A percentile compares a stretch with the other conserved stretches of the same genome.
Evolutionary conservation across 2,113 vertebrate species (phyloP).

Genomic region (Dasyornis broadbenti): DNA sequence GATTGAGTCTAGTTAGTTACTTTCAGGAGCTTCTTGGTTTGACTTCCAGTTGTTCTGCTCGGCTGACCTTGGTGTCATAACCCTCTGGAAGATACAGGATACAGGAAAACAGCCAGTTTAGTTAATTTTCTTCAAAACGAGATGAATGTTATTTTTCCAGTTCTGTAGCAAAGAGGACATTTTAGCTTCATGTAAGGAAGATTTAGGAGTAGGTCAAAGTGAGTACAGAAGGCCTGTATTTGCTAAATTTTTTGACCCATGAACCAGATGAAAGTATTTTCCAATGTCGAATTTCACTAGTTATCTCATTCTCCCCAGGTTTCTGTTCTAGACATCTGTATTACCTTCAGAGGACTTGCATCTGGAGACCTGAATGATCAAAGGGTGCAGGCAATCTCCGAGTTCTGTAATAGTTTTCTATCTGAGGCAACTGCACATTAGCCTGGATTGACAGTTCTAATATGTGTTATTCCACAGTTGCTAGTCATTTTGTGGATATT

Average conservation of each 20-base stretch:
- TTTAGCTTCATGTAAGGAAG: not conserved
- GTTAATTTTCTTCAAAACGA: not conserved
- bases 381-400: not conserved
- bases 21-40: not conserved
- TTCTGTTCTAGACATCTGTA: not conserved
- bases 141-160: not conserved
- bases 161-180: not conserved
- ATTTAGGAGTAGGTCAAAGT: not conserved
- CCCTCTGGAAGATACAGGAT: not conserved
- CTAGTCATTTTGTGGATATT: slow-evolving; percentile 14
- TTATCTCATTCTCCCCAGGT: not conserved
- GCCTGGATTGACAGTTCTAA: slow-evolving; percentile 26
- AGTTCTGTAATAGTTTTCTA: not conserved
- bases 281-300: not conserved
- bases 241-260: not conserved
- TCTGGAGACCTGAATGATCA: not conserved
- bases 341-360: not conserved
- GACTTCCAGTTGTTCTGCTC: not conserved
- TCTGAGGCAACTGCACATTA: not conserved
- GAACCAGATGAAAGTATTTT: not conserved
- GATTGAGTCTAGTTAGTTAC: not conserved
- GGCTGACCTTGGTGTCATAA: not conserved
- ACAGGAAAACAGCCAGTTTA: not conserved
- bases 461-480: slow-evolving; percentile 7
- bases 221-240: not conserved